These are phyloP conservation scores for Danio kyathit DNA, from an alignment of 2,797 vertebrate species.

Conservation along the genomic window DNA sequence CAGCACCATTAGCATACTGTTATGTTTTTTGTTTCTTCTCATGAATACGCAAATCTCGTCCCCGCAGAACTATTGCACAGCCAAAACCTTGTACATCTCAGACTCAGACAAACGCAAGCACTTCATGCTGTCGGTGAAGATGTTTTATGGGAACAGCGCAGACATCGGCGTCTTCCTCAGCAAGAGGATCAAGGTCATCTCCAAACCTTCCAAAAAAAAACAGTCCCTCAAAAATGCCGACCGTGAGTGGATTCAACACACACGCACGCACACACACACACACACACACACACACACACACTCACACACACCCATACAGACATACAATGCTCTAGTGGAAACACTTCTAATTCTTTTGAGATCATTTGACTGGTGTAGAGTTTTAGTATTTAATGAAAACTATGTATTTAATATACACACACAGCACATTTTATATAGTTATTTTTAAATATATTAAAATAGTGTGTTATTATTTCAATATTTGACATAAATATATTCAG, in stretches of 20 bases:
- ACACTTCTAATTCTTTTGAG: no score
- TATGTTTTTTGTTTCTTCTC: neutral
- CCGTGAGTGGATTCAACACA: constrained; percentile 78
- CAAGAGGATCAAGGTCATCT: constrained; percentile 98
- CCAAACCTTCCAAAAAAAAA: constrained; percentile 99
- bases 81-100: constrained; percentile 98
- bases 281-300: no score
- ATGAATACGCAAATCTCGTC: constrained; percentile 1
- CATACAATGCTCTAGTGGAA: no score
- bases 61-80: constrained; percentile 95
- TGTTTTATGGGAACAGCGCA: constrained; percentile 97
- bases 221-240: constrained; percentile 98
- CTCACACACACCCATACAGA: no score
- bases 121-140: constrained; percentile 99
- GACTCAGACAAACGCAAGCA: constrained; percentile 98
- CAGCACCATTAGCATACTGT: neutral
- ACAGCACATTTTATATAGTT: no score
- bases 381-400: no score
- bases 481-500: no score
- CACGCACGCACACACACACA: no score
- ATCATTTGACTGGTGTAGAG: no score
- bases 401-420: no score
- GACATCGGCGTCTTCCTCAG: constrained; percentile 98
- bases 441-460: no score
- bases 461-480: no score